phyloP scores from a whole-genome alignment of 2,888 invertebrate genomes.

The Cryptosula pallasiana region DNA sequence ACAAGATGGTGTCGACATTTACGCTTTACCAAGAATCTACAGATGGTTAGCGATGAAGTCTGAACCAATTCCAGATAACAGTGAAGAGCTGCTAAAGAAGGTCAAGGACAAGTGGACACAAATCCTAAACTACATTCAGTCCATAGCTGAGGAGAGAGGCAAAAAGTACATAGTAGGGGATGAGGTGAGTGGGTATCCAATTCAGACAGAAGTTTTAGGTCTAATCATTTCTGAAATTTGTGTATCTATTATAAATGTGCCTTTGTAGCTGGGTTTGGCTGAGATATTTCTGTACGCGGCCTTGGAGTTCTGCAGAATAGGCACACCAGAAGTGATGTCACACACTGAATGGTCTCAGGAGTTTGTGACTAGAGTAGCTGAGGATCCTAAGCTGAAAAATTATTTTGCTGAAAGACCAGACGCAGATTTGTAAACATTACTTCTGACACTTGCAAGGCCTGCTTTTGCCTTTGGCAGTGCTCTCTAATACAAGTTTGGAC shows the following conservation, averaged over 20 bases:
- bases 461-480: too few species aligned
- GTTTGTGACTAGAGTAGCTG: background rate
- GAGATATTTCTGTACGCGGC: background rate
- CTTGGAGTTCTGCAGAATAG: conserved; percentile 1
- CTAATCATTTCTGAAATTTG: too few species aligned
- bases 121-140: background rate
- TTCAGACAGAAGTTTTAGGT: too few species aligned
- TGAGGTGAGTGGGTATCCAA: too few species aligned
- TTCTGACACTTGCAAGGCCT: too few species aligned
- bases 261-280: conserved; percentile 1
- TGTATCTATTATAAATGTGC: too few species aligned
- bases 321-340: background rate
- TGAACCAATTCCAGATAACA: background rate
- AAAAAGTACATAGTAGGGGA: too few species aligned
- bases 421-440: too few species aligned
- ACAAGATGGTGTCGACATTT: background rate
- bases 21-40: background rate
- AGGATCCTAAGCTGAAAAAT: background rate
- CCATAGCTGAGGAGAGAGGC: background rate
- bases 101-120: conserved; percentile 12
- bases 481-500: too few species aligned
- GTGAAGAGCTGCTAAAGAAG: background rate
- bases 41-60: background rate
- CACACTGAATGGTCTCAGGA: background rate
- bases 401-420: conserved; percentile 12